phyloP scores from a whole-genome alignment of 2,888 invertebrate genomes.

The Toxonevra muliebris region DNA sequence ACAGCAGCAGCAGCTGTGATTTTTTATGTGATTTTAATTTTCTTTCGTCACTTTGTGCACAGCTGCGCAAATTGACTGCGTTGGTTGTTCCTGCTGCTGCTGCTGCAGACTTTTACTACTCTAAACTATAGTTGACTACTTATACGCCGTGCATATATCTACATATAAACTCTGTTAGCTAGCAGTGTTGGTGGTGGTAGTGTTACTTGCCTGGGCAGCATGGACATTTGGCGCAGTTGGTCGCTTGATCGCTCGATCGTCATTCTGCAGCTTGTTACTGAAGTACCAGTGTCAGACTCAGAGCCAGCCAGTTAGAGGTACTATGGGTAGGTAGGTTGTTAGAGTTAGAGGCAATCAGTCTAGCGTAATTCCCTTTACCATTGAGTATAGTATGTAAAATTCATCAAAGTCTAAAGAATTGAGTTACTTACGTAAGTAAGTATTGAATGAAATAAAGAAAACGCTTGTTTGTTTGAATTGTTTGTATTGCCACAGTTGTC shows the following conservation, averaged over 20 bases:
- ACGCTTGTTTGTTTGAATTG: slow-evolving; percentile 15
- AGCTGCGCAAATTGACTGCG: slow-evolving; percentile 39
- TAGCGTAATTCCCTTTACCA: slow-evolving; percentile 44
- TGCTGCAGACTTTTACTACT: neutral
- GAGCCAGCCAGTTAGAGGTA: too few species aligned
- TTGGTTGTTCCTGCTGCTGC: slow-evolving; percentile 12
- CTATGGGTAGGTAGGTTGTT: neutral
- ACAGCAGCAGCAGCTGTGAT: slow-evolving; percentile 44
- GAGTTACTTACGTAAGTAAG: too few species aligned
- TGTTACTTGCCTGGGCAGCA: too few species aligned
- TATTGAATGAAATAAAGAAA: slow-evolving; percentile 17
- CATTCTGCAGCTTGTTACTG: too few species aligned
- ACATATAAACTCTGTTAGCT: neutral
- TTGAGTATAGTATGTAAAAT: slow-evolving; percentile 29
- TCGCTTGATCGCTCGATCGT: too few species aligned
- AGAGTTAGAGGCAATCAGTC: slow-evolving; percentile 36
- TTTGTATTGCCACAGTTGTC: slow-evolving; percentile 16
- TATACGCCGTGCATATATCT: neutral
- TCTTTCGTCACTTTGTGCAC: slow-evolving; percentile 35
- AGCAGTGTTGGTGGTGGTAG: neutral
- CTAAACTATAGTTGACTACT: too few species aligned
- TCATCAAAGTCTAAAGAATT: neutral
- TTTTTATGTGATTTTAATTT: slow-evolving; percentile 19
- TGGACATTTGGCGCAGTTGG: too few species aligned
- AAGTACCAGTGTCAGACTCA: too few species aligned